phyloP scores from a whole-genome alignment of 2,888 invertebrate genomes.

The Philhelius pedissequus region DNA sequence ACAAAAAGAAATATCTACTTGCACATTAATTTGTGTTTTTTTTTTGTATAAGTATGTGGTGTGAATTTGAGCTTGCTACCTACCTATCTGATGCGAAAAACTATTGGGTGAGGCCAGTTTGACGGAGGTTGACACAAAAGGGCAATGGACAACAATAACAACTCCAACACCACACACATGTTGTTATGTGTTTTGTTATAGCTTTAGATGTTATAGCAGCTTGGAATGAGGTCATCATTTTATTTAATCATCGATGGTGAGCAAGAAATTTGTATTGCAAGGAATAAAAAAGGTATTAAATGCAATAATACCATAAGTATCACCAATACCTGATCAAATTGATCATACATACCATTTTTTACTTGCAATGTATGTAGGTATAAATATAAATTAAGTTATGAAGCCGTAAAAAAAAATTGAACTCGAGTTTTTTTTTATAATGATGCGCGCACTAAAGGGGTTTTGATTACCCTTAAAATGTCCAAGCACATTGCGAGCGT shows the following conservation, averaged over 20 bases:
- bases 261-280: conserved; percentile 2
- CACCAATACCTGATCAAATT: no score
- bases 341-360: no score
- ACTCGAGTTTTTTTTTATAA: no score
- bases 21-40: background rate
- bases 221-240: conserved; percentile 29
- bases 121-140: conserved; percentile 67
- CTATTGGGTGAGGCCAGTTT: conserved; percentile 63
- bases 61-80: conserved; percentile 1
- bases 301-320: background rate
- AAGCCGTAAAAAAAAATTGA: no score
- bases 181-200: conserved; percentile 30
- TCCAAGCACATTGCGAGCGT: no score
- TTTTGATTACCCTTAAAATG: no score
- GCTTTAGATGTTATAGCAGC: conserved; percentile 26
- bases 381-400: no score
- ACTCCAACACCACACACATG: conserved; percentile 48
- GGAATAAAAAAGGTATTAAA: background rate
- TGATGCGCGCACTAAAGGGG: no score
- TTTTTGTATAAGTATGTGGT: background rate
- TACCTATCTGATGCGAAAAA: conserved; percentile 36
- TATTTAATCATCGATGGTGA: conserved; percentile 20
- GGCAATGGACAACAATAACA: conserved; percentile 65
- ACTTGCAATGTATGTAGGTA: no score
- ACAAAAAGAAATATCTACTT: conserved; percentile 47